phyloP scores from a whole-genome alignment of 2,113 vertebrate genomes.

The Furnarius figulus region DNA sequence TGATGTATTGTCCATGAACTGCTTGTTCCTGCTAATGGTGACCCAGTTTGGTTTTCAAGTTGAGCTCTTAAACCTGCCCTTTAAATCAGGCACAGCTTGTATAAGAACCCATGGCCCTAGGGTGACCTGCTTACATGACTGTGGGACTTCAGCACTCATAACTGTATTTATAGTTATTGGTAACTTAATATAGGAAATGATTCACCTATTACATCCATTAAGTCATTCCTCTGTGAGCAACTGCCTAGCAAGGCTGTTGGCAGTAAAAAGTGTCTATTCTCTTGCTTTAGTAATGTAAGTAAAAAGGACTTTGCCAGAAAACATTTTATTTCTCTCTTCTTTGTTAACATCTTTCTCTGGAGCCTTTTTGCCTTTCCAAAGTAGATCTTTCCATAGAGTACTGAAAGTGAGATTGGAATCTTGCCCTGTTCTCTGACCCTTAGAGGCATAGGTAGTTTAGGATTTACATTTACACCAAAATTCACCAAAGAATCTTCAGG shows the following conservation, averaged over 20 bases:
- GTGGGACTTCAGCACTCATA: not conserved
- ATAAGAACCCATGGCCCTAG: not conserved
- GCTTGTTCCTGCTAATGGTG: not conserved
- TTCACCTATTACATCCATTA: slow-evolving; percentile 29
- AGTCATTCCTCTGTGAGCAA: slow-evolving; percentile 18
- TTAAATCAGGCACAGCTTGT: not conserved
- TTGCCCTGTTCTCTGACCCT: not conserved
- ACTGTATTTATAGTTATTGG: slow-evolving; percentile 30
- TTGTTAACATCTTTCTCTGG: not conserved
- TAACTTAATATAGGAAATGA: slow-evolving; percentile 30
- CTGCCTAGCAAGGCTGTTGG: not conserved
- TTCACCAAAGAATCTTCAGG: no score
- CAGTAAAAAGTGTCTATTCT: not conserved
- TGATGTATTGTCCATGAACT: no score
- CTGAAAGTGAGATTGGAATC: not conserved
- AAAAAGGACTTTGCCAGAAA: not conserved
- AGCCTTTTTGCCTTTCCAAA: not conserved
- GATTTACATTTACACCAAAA: not conserved
- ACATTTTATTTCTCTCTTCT: not conserved
- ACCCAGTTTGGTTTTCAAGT: not conserved
- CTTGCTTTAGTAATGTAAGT: not conserved
- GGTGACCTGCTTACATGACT: not conserved
- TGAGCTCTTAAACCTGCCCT: not conserved
- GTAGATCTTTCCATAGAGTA: not conserved
- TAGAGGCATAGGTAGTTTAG: not conserved